Conservation (phyloP, 1,140 invertebrate genomes). For the Anastrepha ludens region DNA sequence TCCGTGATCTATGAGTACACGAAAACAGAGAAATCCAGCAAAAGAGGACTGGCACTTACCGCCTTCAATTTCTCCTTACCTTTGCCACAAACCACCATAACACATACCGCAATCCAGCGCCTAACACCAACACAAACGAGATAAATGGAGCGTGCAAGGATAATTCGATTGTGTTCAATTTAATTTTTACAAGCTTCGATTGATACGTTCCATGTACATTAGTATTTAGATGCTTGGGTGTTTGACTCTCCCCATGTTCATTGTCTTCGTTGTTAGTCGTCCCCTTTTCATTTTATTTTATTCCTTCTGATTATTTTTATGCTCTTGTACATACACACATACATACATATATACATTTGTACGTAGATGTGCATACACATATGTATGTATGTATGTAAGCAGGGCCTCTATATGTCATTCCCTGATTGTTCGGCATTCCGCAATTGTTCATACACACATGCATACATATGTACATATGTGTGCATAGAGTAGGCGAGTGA, state of each 20-base stretch:
- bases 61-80: not conserved
- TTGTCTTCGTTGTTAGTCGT: not conserved
- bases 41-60: not conserved
- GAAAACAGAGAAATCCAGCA: not conserved
- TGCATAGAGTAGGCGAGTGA: not conserved
- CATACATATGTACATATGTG: not conserved
- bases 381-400: too few species aligned
- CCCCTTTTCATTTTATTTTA: constrained; percentile 5
- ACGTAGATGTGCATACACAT: not conserved
- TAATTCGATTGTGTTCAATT: constrained; percentile 74
- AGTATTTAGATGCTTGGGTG: not conserved
- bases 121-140: constrained; percentile 26
- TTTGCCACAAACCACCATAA: constrained; percentile 16
- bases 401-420: not conserved
- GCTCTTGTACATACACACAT: not conserved
- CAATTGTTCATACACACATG: not conserved
- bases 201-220: constrained; percentile 54
- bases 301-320: not conserved
- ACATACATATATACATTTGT: not conserved
- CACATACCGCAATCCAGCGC: not conserved
- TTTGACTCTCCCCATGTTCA: not conserved
- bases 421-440: constrained; percentile 20
- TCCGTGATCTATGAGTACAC: not conserved
- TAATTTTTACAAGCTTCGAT: constrained; percentile 74
- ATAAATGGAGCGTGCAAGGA: constrained; percentile 70